Base-by-base conservation (phyloP, 2,888 invertebrate genomes). In the Pecten maximus region DNA sequence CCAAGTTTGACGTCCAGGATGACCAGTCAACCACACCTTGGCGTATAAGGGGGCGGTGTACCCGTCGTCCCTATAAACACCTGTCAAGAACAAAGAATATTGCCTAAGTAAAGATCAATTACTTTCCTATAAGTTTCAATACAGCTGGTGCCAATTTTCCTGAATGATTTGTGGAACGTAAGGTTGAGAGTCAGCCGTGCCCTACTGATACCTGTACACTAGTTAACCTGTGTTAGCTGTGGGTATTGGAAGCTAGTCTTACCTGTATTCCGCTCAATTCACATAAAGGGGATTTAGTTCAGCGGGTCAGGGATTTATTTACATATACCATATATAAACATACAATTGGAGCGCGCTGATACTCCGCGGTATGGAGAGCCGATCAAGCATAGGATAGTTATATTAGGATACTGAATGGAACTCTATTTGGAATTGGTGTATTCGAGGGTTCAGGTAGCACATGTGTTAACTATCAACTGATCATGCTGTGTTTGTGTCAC, bases 281-380 rank as follows among this genome's bases (percentile, higher is more conserved):
- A 74, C 74, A 74, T 74, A 74, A 74, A 74, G 74, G 74, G 74
- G 35, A 35, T 74, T 74, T 74, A 74, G 74, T 35, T 28, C 35
- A 74, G 35, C 35, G 23, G 74, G 74, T 74, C 74, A 74, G 28
- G 23, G 74, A 74, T 74, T 74, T 74, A 74, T 74, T 74, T 74
- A 74, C 74, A 74, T 74, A 35, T 35, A 35, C 74, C 74, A 74
- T 74, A 74, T 74, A 74, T 74, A 74, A 12, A 28, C 35, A n/a
- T n/a, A 74, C 74, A 74, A 74, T 74, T 35, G 74, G 74, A 35
- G 35, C 28, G 1, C 35, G 35, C 74, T 74, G 74, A 74, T 74
- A 74, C 74, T 10, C 74, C 8, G 28, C 28, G n/a, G 2, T 74
- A 74, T 74, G 74, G 28, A 74, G 28, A 74, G 16, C 74, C 74